Base-by-base conservation (phyloP, 53 echinoderm and acorn worm genomes). In the Hippasteria phrygiana region DNA sequence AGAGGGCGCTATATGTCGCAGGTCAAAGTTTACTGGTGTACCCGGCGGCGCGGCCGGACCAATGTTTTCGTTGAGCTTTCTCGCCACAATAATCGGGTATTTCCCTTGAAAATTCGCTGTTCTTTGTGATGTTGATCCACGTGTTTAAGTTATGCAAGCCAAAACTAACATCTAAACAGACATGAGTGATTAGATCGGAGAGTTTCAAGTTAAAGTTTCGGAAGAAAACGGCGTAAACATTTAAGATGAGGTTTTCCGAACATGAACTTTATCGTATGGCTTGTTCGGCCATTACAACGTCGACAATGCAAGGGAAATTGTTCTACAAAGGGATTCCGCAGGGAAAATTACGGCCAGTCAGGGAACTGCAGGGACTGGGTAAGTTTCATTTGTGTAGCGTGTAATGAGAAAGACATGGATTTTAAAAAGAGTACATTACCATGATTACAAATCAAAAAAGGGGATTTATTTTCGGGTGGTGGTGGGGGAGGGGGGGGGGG, bases 351-450 rank as follows among this genome's bases (percentile, higher is more conserved):
- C 69, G 81, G 16, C 64, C 81, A 17, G 81, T 81, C 37, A 39
- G 82, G 22, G 82, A 82, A 16, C 39, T 80, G 12, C 84, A 85
- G 70, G 85, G 69, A 63, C 81, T 64, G 65, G 81, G 81, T 81
- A 81, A 75, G 47, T n/a, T n/a, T n/a, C n/a, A n/a, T n/a, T n/a
- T n/a, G n/a, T n/a, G n/a, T n/a, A n/a, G n/a, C n/a, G n/a, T n/a
- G n/a, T n/a, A n/a, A n/a, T n/a, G n/a, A n/a, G n/a, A n/a, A n/a
- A n/a, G n/a, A n/a, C n/a, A n/a, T n/a, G n/a, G n/a, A n/a, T n/a
- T n/a, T n/a, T n/a, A n/a, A n/a, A n/a, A n/a, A n/a, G n/a, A n/a
- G n/a, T n/a, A n/a, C n/a, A n/a, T n/a, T n/a, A n/a, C n/a, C n/a
- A n/a, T n/a, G n/a, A n/a, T n/a, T n/a, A n/a, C n/a, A n/a, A n/a